Conservation (phyloP, 2,797 vertebrate species). For the Gobio occitaniae region DNA sequence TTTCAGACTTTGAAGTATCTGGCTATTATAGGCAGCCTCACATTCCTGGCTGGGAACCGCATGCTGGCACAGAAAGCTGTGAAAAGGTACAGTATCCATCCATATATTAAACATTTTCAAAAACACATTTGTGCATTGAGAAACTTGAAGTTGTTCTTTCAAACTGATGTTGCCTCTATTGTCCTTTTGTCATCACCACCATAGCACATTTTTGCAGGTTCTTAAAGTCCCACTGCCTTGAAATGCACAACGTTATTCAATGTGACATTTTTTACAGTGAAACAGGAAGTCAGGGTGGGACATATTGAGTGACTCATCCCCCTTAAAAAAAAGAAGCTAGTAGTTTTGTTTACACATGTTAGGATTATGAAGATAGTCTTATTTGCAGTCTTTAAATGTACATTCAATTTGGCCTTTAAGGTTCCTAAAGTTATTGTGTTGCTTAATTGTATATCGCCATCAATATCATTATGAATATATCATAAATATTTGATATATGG, state of each 20-base stretch:
- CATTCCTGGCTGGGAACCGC: conserved; percentile 97
- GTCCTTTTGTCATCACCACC: background rate
- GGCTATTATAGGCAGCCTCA: conserved; percentile 91
- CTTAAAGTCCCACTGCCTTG: background rate
- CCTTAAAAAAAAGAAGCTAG: background rate
- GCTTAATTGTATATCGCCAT: background rate
- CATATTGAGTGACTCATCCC: background rate
- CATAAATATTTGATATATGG: background rate
- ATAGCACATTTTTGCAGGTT: background rate
- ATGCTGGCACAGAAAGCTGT: conserved; percentile 99
- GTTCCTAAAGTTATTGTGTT: background rate
- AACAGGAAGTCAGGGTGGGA: background rate
- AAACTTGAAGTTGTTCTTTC: background rate
- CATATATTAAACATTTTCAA: background rate
- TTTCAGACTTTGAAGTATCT: conserved; percentile 99
- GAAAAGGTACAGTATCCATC: conserved; percentile 84
- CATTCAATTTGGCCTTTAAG: too few species aligned
- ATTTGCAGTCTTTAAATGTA: background rate
- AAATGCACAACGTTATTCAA: background rate
- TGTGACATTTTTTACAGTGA: background rate
- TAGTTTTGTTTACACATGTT: background rate
- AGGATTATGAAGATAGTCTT: background rate
- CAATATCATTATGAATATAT: background rate
- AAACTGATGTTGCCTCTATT: background rate
- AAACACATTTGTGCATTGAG: background rate